phyloP scores from a whole-genome alignment of 2,113 vertebrate genomes.

The Electrona antarctica region DNA sequence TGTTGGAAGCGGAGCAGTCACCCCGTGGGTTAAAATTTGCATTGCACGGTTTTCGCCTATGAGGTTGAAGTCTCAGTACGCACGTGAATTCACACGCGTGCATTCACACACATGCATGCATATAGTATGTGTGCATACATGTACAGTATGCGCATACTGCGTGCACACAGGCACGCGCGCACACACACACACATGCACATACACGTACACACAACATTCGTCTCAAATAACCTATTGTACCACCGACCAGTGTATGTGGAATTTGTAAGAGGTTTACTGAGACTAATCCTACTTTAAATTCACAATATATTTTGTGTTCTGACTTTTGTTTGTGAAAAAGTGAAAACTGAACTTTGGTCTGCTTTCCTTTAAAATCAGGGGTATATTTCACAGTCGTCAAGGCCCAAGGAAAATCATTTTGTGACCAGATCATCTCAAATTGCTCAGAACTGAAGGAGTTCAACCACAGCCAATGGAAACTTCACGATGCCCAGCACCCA shows the following conservation, averaged over 20 bases:
- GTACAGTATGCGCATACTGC: neutral
- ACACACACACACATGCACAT: slow-evolving; percentile 2
- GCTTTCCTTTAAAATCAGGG: slow-evolving; percentile 8
- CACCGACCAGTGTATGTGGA: slow-evolving; percentile 1
- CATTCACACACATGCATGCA: neutral
- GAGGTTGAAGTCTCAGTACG: neutral
- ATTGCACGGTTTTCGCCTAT: slow-evolving; percentile 9
- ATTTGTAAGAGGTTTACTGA: slow-evolving; percentile 46
- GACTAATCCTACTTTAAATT: slow-evolving; percentile 54
- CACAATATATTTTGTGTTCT: slow-evolving; percentile 22
- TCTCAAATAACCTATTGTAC: slow-evolving; percentile 24
- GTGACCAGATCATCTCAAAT: slow-evolving; percentile 39
- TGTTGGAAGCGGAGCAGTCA: slow-evolving; percentile 31
- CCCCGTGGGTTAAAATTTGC: slow-evolving; percentile 22
- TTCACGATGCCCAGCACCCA: slow-evolving; percentile 24
- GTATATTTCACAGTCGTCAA: slow-evolving; percentile 24
- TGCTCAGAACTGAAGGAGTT: slow-evolving; percentile 45
- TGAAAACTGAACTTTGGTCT: slow-evolving; percentile 3
- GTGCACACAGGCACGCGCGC: neutral
- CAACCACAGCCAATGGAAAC: slow-evolving; percentile 48
- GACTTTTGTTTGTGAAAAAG: slow-evolving; percentile 16
- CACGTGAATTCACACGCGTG: neutral
- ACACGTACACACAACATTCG: neutral
- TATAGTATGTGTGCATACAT: neutral
- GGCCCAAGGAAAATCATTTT: slow-evolving; percentile 31